Conservation (phyloP, 2,113 vertebrate species). For the Oncorhynchus gorbuscha region DNA sequence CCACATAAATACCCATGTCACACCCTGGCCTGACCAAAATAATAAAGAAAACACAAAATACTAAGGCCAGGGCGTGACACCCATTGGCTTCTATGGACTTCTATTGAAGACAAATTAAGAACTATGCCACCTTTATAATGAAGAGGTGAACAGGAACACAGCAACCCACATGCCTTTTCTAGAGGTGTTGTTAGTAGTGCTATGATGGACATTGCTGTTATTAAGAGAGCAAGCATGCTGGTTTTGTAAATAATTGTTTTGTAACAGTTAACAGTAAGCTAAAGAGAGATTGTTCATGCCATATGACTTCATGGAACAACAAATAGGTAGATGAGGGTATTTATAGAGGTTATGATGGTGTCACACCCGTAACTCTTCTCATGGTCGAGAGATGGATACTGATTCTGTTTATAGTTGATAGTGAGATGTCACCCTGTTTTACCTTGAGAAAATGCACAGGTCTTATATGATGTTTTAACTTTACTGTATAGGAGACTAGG, state of each 20-base stretch:
- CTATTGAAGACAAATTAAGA: slow-evolving; percentile 9
- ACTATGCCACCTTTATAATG: slow-evolving; percentile 12
- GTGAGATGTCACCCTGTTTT: background rate
- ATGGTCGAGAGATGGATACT: background rate
- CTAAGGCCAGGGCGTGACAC: too few species aligned
- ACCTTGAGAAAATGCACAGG: background rate
- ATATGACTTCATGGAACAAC: background rate
- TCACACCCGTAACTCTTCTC: background rate
- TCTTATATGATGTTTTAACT: too few species aligned
- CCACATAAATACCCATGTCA: too few species aligned
- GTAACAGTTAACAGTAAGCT: background rate
- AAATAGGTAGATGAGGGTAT: background rate
- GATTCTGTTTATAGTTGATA: background rate
- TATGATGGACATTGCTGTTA: background rate
- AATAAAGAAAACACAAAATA: too few species aligned
- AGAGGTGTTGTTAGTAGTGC: slow-evolving; percentile 1
- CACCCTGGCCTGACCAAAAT: too few species aligned
- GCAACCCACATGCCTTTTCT: slow-evolving; percentile 6
- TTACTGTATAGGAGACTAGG: background rate
- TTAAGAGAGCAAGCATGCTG: background rate
- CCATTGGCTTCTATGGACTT: slow-evolving; percentile 12
- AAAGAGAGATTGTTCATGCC: slow-evolving; percentile 4
- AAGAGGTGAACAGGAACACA: background rate
- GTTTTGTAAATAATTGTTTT: background rate
- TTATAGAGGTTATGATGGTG: background rate